These are phyloP conservation scores for Lepidotrigona ventralis DNA, from an alignment of 1,140 invertebrate species.

Conservation along the genomic window DNA sequence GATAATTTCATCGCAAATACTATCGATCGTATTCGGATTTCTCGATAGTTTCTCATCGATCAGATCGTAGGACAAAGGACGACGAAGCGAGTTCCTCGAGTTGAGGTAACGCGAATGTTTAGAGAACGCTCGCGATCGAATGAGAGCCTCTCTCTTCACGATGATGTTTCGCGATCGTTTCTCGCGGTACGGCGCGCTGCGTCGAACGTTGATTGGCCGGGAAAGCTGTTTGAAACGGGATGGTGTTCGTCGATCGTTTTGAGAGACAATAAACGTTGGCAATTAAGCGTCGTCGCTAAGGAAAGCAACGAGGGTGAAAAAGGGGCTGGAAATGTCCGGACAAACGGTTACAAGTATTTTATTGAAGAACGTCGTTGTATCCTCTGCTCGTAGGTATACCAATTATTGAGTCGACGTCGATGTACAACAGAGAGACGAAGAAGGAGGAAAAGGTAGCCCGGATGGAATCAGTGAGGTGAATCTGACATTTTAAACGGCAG, in stretches of 20 bases:
- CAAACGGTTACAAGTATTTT: conserved; percentile 70
- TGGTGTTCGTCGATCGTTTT: conserved; percentile 29
- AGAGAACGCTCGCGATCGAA: not conserved
- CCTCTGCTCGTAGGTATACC: conserved; percentile 69
- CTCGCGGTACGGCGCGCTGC: not conserved
- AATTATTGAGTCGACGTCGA: conserved; percentile 71
- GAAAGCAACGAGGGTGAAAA: conserved; percentile 65
- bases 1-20: not conserved
- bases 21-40: not conserved
- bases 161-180: not conserved
- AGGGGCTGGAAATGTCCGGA: conserved; percentile 49
- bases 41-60: not conserved
- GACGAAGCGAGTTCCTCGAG: not conserved
- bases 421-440: conserved; percentile 57
- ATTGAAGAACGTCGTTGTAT: conserved; percentile 59
- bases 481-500: conserved; percentile 69
- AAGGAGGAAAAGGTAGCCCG: conserved; percentile 36
- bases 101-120: not conserved
- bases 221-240: conserved; percentile 29
- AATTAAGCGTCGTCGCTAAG: conserved; percentile 71
- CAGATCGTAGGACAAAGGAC: not conserved
- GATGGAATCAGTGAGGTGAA: conserved; percentile 34
- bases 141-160: not conserved
- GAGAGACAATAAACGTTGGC: conserved; percentile 50
- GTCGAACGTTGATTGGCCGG: conserved; percentile 28